Evolutionary conservation across 2,797 vertebrate genomes (phyloP), one percentile per base, ranked within the genome.

Genomic region (Liparis tanakae): DNA sequence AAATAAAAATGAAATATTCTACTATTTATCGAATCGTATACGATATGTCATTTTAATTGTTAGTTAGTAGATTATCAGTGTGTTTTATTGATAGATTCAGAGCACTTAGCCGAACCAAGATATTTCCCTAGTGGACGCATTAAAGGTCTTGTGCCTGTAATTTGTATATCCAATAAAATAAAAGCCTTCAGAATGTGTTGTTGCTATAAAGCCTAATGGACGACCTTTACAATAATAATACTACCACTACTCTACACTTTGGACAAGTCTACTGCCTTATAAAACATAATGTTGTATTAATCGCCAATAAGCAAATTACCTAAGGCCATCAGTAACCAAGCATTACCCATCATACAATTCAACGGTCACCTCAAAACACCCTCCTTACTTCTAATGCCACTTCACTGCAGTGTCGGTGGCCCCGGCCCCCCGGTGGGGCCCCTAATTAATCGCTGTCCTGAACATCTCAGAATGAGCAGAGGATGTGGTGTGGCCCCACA

Each of bases 371-470:
- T 67, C 22, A 50, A 15, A 39, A 37, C 30, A 56, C 18, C 15
- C 5, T 15, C 7, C 15, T 30, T n/a, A 30, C 41, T 66, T 43
- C 13, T 66, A 53, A 37, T 41, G 91, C 92, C 91, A 92, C 85
- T 87, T 85, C 90, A 90, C 91, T 79, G 88, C 85, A 91, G 89
- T 90, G 87, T 30, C 17, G 5, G 34, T 87, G 91, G 94, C 90
- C 71, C 92, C 90, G 88, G 89, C 85, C 90, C 94, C 92, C 90
- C 90, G 87, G 85, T 87, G 92, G 87, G 87, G 89, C 92, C 90
- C 36, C 93, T 95, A 95, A 96, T 95, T 95, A 94, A 94, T 92
- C 20, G 85, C 90, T 92, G 91, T 93, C 91, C 89, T 62, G 33
- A 56, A 56, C 41, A 74, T 55, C n/a, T 48, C 33, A 46, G 15